Evolutionary conservation across 2,888 invertebrate species (phyloP).

Genomic region (Melinaea marsaeus): DNA sequence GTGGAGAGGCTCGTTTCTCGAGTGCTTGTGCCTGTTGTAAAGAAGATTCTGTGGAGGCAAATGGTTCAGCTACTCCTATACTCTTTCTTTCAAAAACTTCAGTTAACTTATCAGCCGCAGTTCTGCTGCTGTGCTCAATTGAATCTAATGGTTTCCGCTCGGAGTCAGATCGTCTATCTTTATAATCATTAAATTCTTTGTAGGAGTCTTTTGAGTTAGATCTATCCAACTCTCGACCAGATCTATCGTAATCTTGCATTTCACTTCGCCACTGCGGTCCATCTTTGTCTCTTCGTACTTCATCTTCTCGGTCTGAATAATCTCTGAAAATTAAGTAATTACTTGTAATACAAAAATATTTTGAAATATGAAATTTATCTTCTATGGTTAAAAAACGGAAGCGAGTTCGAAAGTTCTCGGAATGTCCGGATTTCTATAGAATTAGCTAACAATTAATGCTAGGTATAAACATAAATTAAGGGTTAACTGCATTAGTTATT

Average conservation of each 20-base stretch:
- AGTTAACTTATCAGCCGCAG: conserved; percentile 69
- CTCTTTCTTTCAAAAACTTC: conserved; percentile 74
- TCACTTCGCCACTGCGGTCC: conserved; percentile 71
- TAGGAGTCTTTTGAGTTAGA: conserved; percentile 74
- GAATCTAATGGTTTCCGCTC: conserved; percentile 64
- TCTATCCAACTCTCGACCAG: conserved; percentile 64
- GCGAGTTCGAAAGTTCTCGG: too few species aligned
- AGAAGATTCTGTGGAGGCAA: conserved; percentile 48
- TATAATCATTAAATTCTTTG: conserved; percentile 71
- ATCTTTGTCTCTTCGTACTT: conserved; percentile 67
- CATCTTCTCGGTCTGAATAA: conserved; percentile 72
- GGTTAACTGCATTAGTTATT: too few species aligned
- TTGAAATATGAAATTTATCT: conserved; percentile 1
- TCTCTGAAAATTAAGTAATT: conserved; percentile 51
- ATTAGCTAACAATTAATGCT: too few species aligned
- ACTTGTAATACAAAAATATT: neutral
- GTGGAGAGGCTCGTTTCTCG: conserved; percentile 71
- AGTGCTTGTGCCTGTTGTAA: conserved; percentile 53
- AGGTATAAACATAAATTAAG: too few species aligned
- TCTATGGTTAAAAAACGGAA: neutral
- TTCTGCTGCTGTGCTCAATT: conserved; percentile 60
- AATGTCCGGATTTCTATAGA: too few species aligned
- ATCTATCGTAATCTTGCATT: conserved; percentile 72
- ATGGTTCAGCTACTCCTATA: conserved; percentile 60
- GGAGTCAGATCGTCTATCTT: conserved; percentile 71